Conservation (phyloP, 2,888 invertebrate genomes). For the Hypercompe scribonia region DNA sequence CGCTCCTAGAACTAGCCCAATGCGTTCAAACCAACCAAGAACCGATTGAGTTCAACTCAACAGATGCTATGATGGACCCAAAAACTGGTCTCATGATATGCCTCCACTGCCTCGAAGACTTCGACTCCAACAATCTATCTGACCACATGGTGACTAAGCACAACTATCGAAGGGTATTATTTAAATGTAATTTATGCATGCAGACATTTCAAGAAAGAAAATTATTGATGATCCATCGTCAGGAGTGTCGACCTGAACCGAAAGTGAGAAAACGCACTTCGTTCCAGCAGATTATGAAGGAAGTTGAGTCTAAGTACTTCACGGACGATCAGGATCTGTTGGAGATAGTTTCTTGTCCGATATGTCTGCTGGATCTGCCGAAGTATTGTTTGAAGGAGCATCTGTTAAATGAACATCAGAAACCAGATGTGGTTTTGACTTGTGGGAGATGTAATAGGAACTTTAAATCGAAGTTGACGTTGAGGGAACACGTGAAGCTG, state of each 20-base stretch:
- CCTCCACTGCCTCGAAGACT: conserved; percentile 58
- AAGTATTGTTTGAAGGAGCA: conserved; percentile 55
- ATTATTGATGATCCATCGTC: conserved; percentile 40
- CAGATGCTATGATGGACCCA: conserved; percentile 54
- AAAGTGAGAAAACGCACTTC: conserved; percentile 51
- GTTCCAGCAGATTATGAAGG: conserved; percentile 52
- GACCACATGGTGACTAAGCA: conserved; percentile 60
- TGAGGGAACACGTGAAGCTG: conserved; percentile 59
- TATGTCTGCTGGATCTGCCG: conserved; percentile 54
- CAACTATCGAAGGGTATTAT: conserved; percentile 52
- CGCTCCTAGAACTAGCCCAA: conserved; percentile 55
- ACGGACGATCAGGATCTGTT: conserved; percentile 35
- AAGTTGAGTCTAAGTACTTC: conserved; percentile 45
- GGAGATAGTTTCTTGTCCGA: conserved; percentile 47
- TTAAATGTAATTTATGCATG: conserved; percentile 57
- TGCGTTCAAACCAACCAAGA: conserved; percentile 57
- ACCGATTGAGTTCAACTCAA: conserved; percentile 57
- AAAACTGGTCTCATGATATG: conserved; percentile 57
- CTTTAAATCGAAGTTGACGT: conserved; percentile 58
- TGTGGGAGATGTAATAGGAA: conserved; percentile 55
- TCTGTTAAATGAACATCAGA: conserved; percentile 52
- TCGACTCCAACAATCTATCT: conserved; percentile 43
- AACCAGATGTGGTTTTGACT: conserved; percentile 43
- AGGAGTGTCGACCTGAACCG: conserved; percentile 49
- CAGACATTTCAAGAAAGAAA: conserved; percentile 49